Evolutionary conservation across 2,113 vertebrate species (phyloP).

Genomic region (Cyphomyrus discorhynchus): DNA sequence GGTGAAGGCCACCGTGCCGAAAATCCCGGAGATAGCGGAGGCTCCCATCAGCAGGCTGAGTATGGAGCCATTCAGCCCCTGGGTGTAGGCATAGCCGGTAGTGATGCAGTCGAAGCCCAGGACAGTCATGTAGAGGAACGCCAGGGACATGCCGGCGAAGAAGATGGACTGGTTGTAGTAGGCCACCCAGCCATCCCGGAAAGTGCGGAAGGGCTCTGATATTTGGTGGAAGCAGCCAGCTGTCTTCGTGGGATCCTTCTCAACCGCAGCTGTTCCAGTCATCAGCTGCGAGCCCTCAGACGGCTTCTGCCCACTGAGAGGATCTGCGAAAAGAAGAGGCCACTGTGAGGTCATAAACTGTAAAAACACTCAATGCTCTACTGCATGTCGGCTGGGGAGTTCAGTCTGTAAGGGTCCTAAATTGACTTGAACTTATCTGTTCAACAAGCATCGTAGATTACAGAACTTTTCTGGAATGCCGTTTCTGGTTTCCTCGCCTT

Average conservation of each 20-base stretch:
- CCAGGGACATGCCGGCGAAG: conserved; percentile 84
- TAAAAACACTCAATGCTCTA: not conserved
- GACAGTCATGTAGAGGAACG: conserved; percentile 97
- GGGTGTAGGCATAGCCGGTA: conserved; percentile 91
- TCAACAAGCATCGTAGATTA: not conserved
- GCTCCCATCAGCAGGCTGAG: conserved; percentile 94
- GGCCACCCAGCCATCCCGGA: conserved; percentile 83
- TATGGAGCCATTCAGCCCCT: conserved; percentile 84
- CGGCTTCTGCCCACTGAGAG: conserved; percentile 56
- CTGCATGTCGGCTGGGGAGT: not conserved
- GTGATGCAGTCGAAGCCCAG: conserved; percentile 97
- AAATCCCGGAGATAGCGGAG: conserved; percentile 85
- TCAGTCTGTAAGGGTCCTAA: not conserved
- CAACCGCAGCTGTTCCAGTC: conserved; percentile 50
- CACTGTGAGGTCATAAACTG: not conserved
- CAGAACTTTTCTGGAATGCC: not conserved
- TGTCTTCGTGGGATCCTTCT: conserved; percentile 39
- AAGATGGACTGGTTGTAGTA: conserved; percentile 96
- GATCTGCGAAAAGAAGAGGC: conserved; percentile 55
- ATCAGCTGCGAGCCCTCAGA: conserved; percentile 78
- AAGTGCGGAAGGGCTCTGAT: conserved; percentile 74
- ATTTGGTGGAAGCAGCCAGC: conserved; percentile 63
- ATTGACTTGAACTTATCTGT: not conserved
- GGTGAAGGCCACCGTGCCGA: conserved; percentile 89
- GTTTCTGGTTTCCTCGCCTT: not conserved